Percentiles rank a stretch among this genome's conserved stretches.
Evolutionary conservation across 2,888 invertebrate species (phyloP).

Genomic region (Parnassius smintheus): DNA sequence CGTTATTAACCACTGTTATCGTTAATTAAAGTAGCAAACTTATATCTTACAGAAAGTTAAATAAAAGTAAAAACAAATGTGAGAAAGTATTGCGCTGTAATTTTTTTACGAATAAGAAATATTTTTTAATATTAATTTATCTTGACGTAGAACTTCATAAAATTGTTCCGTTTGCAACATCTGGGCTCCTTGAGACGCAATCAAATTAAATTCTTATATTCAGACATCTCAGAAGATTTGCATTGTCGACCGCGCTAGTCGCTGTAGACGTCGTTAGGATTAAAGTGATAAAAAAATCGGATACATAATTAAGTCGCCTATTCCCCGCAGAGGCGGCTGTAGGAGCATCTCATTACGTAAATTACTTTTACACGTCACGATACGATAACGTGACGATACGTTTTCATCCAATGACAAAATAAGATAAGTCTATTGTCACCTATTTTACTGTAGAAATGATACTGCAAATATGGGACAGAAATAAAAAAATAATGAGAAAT

Average conservation of each 20-base stretch:
- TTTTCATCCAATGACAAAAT: background rate
- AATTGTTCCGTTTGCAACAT: slow-evolving; percentile 4
- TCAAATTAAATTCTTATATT: slow-evolving; percentile 22
- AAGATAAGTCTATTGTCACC: too few relatives aligned
- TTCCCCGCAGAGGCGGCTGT: slow-evolving; percentile 12
- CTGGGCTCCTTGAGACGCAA: slow-evolving; percentile 21
- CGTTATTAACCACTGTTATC: too few relatives aligned
- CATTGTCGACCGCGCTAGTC: background rate
- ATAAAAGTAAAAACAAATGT: too few relatives aligned
- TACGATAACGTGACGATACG: slow-evolving; percentile 11
- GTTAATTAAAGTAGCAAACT: too few relatives aligned
- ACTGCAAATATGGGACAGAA: too few relatives aligned
- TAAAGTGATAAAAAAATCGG: slow-evolving; percentile 29
- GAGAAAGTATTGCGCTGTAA: too few relatives aligned
- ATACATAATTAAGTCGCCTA: slow-evolving; percentile 34
- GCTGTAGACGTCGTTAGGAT: slow-evolving; percentile 7
- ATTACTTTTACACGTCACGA: slow-evolving; percentile 17
- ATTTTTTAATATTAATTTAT: background rate
- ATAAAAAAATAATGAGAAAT: too few relatives aligned
- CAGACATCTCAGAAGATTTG: slow-evolving; percentile 12
- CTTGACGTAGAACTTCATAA: too few relatives aligned
- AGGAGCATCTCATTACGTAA: slow-evolving; percentile 32
- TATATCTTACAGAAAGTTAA: too few relatives aligned
- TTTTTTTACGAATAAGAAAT: too few relatives aligned
- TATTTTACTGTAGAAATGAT: too few relatives aligned